Percentiles rank a stretch among this genome's conserved stretches.
Conservation (phyloP, 1,140 invertebrate genomes). For the Drosophila azteca region DNA sequence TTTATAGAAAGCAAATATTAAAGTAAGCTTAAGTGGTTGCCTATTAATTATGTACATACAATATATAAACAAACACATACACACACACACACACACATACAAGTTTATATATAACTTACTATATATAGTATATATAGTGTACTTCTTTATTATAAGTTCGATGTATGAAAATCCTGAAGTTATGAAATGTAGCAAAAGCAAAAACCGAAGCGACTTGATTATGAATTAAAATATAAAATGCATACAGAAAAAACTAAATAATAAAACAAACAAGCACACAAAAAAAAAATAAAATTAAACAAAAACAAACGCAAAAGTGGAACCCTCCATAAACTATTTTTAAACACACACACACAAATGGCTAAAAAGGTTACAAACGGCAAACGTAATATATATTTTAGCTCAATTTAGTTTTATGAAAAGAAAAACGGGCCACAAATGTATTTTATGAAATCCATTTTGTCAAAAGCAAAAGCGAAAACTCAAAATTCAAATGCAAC, state of each 20-base stretch:
- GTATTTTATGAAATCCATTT: conserved; percentile 45
- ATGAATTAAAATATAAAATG: conserved; percentile 64
- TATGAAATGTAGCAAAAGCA: conserved; percentile 65
- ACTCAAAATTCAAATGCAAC: conserved; percentile 67
- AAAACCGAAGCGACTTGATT: conserved; percentile 41
- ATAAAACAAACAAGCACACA: conserved; percentile 17
- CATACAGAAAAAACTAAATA: conserved; percentile 10
- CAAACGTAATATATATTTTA: conserved; percentile 60
- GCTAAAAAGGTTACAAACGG: conserved; percentile 31
- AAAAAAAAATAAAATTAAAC: conserved; percentile 17
- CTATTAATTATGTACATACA: conserved; percentile 78
- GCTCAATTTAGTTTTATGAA: conserved; percentile 66
- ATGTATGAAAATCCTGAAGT: conserved; percentile 71
- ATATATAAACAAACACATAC: conserved; percentile 39
- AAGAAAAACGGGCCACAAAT: conserved; percentile 19
- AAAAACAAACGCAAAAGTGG: conserved; percentile 13
- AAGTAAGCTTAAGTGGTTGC: conserved; percentile 76
- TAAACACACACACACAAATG: conserved; percentile 24
- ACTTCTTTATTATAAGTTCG: conserved; percentile 70
- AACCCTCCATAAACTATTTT: conserved; percentile 69
- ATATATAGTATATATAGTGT: conserved; percentile 37
- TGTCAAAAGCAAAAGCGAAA: conserved; percentile 32
- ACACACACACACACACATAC: conserved; percentile 40
- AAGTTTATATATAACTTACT: conserved; percentile 26
- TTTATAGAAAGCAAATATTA: conserved; percentile 51